Percentiles rank a stretch among this genome's conserved stretches.
Evolutionary conservation across 2,113 vertebrate species (phyloP).

Genomic region (Thryonomys swinderianus): DNA sequence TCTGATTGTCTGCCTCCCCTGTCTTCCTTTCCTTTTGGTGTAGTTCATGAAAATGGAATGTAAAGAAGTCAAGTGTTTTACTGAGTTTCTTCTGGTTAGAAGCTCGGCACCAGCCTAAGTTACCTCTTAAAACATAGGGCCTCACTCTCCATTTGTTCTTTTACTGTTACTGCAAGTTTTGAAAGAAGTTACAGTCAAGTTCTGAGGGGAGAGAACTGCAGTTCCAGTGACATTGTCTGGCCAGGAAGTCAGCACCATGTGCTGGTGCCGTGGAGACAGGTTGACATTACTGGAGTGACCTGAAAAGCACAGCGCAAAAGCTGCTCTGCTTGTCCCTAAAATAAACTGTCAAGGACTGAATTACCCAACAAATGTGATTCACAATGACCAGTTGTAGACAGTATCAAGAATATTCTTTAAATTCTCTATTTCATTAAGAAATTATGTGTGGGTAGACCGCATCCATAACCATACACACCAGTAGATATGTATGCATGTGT

Average conservation of each 20-base stretch:
- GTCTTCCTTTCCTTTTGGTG: neutral
- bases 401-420: conserved; percentile 10
- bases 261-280: conserved; percentile 65
- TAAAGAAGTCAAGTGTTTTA: conserved; percentile 11
- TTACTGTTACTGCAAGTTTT: conserved; percentile 49
- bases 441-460: neutral
- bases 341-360: conserved; percentile 62
- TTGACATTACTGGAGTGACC: conserved; percentile 54
- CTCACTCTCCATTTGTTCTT: conserved; percentile 44
- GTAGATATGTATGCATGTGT: neutral
- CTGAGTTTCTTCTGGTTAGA: conserved; percentile 13
- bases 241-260: conserved; percentile 56
- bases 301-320: conserved; percentile 47
- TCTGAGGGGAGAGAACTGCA: neutral
- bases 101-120: neutral
- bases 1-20: neutral
- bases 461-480: neutral
- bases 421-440: conserved; percentile 22
- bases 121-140: neutral
- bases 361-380: conserved; percentile 4
- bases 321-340: conserved; percentile 59
- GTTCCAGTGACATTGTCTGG: conserved; percentile 39
- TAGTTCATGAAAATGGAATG: conserved; percentile 31
- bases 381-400: conserved; percentile 4
- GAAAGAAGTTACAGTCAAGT: conserved; percentile 56